phyloP scores from a whole-genome alignment of 1,140 invertebrate genomes.

The Orius insidiosus region DNA sequence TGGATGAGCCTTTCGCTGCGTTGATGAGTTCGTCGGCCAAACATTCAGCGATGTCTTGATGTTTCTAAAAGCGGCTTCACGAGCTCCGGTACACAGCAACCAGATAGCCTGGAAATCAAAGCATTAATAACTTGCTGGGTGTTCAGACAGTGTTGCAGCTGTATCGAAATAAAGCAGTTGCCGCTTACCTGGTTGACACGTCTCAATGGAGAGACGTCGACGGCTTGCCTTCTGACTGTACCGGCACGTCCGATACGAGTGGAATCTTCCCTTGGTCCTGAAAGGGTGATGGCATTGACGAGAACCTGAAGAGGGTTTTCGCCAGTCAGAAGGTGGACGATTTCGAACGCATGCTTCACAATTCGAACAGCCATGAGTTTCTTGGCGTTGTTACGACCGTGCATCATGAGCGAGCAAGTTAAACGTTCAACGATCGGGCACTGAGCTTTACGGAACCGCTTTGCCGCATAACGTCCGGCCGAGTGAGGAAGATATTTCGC shows the following conservation, averaged over 20 bases:
- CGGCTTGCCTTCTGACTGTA: conserved; percentile 97
- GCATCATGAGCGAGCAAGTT: conserved; percentile 98
- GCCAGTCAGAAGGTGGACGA: conserved; percentile 91
- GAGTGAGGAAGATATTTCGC: conserved; percentile 97
- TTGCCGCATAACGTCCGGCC: conserved; percentile 94
- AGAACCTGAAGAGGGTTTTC: conserved; percentile 86
- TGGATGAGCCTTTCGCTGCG: conserved; percentile 97
- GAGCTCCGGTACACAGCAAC: conserved; percentile 94
- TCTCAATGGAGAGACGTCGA: conserved; percentile 94
- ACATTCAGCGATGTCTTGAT: conserved; percentile 99
- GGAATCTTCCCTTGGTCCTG: conserved; percentile 97
- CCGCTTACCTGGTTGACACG: conserved; percentile 96
- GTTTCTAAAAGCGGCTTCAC: conserved; percentile 98
- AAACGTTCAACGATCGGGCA: conserved; percentile 98
- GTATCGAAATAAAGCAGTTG: too few relatives aligned
- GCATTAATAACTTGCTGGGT: too few relatives aligned
- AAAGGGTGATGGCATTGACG: conserved; percentile 98
- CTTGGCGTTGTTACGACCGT: conserved; percentile 98
- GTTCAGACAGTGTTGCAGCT: too few relatives aligned
- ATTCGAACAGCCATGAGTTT: conserved; percentile 98
- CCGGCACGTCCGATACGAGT: conserved; percentile 99
- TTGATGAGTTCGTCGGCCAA: conserved; percentile 99
- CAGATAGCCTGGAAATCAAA: conserved; percentile 84
- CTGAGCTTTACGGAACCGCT: conserved; percentile 96
- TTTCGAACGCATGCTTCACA: conserved; percentile 98